phyloP scores from a whole-genome alignment of 2,797 vertebrate genomes.

The Acanthopagrus latus region DNA sequence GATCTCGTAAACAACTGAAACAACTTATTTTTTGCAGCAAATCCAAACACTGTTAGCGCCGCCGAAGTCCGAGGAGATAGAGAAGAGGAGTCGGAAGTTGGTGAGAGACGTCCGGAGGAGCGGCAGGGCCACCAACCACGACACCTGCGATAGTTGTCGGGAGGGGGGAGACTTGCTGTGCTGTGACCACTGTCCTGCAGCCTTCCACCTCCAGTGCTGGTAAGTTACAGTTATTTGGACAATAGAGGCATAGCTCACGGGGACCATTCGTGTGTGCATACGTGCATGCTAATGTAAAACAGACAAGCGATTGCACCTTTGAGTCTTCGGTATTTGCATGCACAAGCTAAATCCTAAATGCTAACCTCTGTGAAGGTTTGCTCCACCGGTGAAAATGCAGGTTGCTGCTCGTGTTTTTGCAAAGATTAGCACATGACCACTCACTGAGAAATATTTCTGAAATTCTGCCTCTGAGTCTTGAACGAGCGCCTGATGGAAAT shows the following conservation, averaged over 20 bases:
- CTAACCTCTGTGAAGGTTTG: background rate
- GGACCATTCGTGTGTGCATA: no score
- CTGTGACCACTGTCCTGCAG: slow-evolving; percentile 97
- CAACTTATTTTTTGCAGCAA: slow-evolving; percentile 87
- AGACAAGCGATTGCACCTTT: no score
- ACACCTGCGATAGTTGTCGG: slow-evolving; percentile 98
- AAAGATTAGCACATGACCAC: background rate
- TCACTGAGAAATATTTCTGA: background rate
- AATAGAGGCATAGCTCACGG: background rate
- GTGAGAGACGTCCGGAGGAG: slow-evolving; percentile 95
- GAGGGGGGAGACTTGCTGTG: slow-evolving; percentile 97
- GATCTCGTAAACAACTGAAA: slow-evolving; percentile 15
- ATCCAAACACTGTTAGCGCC: slow-evolving; percentile 97
- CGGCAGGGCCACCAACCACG: slow-evolving; percentile 96
- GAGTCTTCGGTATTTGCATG: background rate
- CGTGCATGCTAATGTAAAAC: background rate
- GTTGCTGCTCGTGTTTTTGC: background rate
- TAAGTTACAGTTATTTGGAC: slow-evolving; percentile 60
- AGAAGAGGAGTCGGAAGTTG: slow-evolving; percentile 93
- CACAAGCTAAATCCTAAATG: background rate
- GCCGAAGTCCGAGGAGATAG: slow-evolving; percentile 95
- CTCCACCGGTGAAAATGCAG: background rate
- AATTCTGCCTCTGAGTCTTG: no score
- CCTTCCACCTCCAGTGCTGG: slow-evolving; percentile 99
- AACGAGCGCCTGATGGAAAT: background rate